These are phyloP conservation scores for honey bee (Apis mellifera) DNA, from an alignment of 1,140 invertebrate species.

Conservation along the genomic window Amel_HAv3.1 CM009932.2:4975001-4975500, in stretches of 20 bases:
- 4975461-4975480: too few relatives aligned
- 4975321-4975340: too few relatives aligned
- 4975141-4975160: neutral
- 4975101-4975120: conserved; percentile 45
- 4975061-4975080: conserved; percentile 45
- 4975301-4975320: too few relatives aligned
- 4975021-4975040: conserved; percentile 64
- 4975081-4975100: conserved; percentile 50
- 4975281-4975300: too few relatives aligned
- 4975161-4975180: conserved; percentile 1
- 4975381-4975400: too few relatives aligned
- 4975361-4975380: too few relatives aligned
- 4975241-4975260: neutral
- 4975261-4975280: too few relatives aligned
- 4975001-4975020: conserved; percentile 65
- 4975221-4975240: neutral
- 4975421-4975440: too few relatives aligned
- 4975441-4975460: too few relatives aligned
- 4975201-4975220: neutral
- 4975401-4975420: too few relatives aligned
- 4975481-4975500: too few relatives aligned
- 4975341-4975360: too few relatives aligned
- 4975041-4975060: conserved; percentile 76
- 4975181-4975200: neutral
- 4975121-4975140: conserved; percentile 1